Conservation (phyloP, 2,888 invertebrate genomes). For the Drosophila anceps region DNA sequence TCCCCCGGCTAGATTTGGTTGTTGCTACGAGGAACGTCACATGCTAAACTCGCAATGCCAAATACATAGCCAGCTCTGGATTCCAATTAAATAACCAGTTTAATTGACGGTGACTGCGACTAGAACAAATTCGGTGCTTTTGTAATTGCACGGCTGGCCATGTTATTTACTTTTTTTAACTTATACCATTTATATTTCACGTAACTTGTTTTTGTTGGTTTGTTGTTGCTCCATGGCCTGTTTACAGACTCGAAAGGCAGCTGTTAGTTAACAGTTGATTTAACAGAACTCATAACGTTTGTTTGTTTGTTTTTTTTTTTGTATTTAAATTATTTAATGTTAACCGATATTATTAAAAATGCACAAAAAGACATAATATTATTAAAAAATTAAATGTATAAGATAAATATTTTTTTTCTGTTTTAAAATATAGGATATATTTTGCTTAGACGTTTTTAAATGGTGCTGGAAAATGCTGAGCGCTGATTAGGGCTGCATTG, state of each 20-base stretch:
- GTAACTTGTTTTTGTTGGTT: constrained; percentile 70
- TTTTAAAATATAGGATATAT: not conserved
- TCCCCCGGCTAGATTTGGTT: constrained; percentile 40
- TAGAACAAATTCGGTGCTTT: constrained; percentile 41
- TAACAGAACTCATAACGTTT: not conserved
- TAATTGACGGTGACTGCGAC: constrained; percentile 27
- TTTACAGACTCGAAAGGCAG: constrained; percentile 28
- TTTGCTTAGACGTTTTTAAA: not conserved
- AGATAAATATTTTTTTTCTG: not conserved
- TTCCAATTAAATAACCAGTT: constrained; percentile 39
- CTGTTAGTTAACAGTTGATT: constrained; percentile 33
- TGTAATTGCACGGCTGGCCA: constrained; percentile 41
- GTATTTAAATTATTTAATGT: no score
- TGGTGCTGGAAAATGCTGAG: constrained; percentile 1
- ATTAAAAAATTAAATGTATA: no score
- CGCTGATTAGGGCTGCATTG: constrained; percentile 20
- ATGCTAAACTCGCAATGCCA: constrained; percentile 49
- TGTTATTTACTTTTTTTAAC: constrained; percentile 59
- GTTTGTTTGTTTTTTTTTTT: no score
- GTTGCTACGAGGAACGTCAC: constrained; percentile 47
- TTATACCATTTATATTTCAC: constrained; percentile 74
- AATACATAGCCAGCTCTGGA: constrained; percentile 26
- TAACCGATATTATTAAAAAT: no score
- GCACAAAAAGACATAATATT: no score
- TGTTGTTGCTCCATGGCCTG: constrained; percentile 43